Percentiles rank a stretch among this genome's conserved stretches.
These are phyloP conservation scores for Falco peregrinus DNA, from an alignment of 2,797 vertebrate species.

Conservation along the genomic window DNA sequence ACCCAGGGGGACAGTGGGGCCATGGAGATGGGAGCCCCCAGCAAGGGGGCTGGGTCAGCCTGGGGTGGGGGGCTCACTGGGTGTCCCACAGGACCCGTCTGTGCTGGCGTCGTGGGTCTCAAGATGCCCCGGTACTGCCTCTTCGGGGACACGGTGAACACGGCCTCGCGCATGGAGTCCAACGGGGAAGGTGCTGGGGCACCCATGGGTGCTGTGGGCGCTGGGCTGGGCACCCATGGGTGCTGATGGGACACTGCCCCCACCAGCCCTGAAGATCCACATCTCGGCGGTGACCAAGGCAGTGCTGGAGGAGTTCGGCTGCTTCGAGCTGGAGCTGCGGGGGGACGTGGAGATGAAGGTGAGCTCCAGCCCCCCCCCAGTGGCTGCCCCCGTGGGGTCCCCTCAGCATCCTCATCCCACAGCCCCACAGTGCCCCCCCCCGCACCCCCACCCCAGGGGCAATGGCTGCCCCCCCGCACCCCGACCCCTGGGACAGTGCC, in stretches of 20 bases:
- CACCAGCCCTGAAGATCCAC: conserved; percentile 89
- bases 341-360: conserved; percentile 91
- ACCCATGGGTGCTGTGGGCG: not conserved
- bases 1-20: not conserved
- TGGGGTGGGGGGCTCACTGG: not conserved
- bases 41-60: rapidly evolving
- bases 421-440: not conserved
- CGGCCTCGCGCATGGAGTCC: conserved; percentile 93
- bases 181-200: conserved; percentile 81
- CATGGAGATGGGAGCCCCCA: not conserved
- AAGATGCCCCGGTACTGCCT: conserved; percentile 96
- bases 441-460: no score
- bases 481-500: not conserved
- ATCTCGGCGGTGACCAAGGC: conserved; percentile 85
- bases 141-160: conserved; percentile 94
- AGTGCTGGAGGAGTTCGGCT: conserved; percentile 86
- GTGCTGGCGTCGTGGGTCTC: conserved; percentile 90
- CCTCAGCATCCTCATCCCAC: not conserved
- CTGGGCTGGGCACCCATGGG: not conserved
- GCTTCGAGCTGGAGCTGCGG: conserved; percentile 88
- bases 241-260: not conserved
- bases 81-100: conserved; percentile 83
- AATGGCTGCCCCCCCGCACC: not conserved
- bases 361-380: not conserved
- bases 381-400: not conserved